Evolutionary conservation across 1,140 invertebrate genomes (phyloP), one percentile per base, ranked within the genome.

Genomic region (Leptinotarsa lineolata): DNA sequence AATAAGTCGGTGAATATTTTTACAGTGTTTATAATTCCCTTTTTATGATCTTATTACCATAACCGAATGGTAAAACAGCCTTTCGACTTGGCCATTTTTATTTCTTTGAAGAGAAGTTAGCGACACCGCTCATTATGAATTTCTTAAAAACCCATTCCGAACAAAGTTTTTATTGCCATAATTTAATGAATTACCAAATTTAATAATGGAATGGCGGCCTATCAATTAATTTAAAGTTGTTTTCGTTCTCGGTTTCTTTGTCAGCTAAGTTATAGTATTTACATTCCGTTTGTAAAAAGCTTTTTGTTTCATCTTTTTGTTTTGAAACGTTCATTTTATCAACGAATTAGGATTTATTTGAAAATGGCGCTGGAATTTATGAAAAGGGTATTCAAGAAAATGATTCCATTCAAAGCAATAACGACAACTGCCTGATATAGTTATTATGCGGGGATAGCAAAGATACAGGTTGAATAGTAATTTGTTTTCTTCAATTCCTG

Each of bases 11-110:
- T 81, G 82, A 83, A 82, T 83, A 84, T 84, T 83, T 83, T 83
- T 81, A 82, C 81, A 83, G 81, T 82, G 82, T 84, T 83, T 83
- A 83, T 84, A 83, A 84, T 83, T 84, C 78, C 74, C 78, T 84
- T 79, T 82, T 82, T 83, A 83, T 79, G 74, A 79, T 72, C 76
- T 78, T 68, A 84, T 83, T 83, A 80, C 78, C 82, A 83, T 83
- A 84, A 83, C 77, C 77, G 81, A 80, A 80, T 76, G 77, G 78
- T 75, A 68, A 79, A 80, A 76, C 75, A 76, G 76, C 77, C 16
- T 54, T 54, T 54, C 48, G 79, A 79, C 76, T 76, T 76, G 72
- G 46, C 69, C 68, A 72, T 76, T 78, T 76, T 75, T 79, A 77
- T 77, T 77, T 73, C 74, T 64, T 65, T 64, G 70, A 77, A 73